Evolutionary conservation across 2,113 vertebrate genomes (phyloP).

Genomic region (Puntigrus tetrazona): DNA sequence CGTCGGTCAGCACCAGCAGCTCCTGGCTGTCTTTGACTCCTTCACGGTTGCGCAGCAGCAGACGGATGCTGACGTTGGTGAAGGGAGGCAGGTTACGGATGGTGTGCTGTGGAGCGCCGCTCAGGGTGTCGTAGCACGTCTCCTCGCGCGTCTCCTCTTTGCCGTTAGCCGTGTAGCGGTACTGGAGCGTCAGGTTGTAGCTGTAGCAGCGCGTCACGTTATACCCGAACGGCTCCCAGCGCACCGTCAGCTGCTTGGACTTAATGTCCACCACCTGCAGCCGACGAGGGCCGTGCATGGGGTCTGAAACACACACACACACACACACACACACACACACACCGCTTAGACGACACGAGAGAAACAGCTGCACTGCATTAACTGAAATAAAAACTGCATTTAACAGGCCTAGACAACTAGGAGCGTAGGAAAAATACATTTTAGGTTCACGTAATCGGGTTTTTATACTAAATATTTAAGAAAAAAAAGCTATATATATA

Average conservation of each 20-base stretch:
- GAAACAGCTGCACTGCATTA: no score
- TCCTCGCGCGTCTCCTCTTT: conserved; percentile 88
- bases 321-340: no score
- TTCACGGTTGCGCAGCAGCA: conserved; percentile 89
- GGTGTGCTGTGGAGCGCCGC: conserved; percentile 81
- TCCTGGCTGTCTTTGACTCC: conserved; percentile 89
- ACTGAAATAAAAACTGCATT: no score
- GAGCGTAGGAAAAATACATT: no score
- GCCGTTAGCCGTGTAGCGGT: conserved; percentile 81
- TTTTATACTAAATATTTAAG: no score
- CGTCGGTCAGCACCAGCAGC: conserved; percentile 88
- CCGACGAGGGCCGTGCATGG: conserved; percentile 88
- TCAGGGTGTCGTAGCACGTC: conserved; percentile 85
- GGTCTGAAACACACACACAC: conserved; percentile 83
- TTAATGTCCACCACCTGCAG: conserved; percentile 89
- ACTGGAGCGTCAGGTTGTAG: conserved; percentile 92
- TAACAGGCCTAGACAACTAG: no score
- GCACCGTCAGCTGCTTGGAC: conserved; percentile 89
- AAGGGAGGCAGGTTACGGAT: conserved; percentile 88
- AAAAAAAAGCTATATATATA: no score
- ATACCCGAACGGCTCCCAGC: conserved; percentile 95
- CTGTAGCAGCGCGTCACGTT: conserved; percentile 94
- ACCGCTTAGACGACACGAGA: no score
- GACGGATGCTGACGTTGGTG: conserved; percentile 91
- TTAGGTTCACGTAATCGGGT: no score